Percentiles rank a stretch among this genome's conserved stretches.
These are phyloP conservation scores for Heliconius erato DNA, from an alignment of 2,888 invertebrate species.

Conservation along the genomic window DNA sequence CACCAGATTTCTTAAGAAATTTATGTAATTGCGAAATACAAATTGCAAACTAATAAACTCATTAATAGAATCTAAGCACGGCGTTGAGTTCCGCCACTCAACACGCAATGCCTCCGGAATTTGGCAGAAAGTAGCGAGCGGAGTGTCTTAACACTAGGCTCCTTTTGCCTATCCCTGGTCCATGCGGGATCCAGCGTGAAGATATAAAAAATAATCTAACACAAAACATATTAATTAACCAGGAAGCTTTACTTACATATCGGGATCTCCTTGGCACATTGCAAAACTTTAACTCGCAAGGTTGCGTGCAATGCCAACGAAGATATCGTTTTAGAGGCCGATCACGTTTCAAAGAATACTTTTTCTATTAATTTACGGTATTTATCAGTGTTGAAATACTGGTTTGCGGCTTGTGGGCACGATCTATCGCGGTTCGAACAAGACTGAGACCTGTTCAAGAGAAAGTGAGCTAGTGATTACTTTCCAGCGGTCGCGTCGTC, in stretches of 20 bases:
- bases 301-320: slow-evolving; percentile 51
- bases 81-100: no score
- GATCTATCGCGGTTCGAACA: slow-evolving; percentile 57
- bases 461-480: slow-evolving; percentile 80
- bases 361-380: slow-evolving; percentile 46
- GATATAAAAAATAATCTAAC: no score
- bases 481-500: slow-evolving; percentile 74
- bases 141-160: no score
- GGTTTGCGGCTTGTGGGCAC: slow-evolving; percentile 53
- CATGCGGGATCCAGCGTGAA: no score
- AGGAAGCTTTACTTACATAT: slow-evolving; percentile 37
- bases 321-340: slow-evolving; percentile 46
- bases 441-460: slow-evolving; percentile 71
- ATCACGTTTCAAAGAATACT: slow-evolving; percentile 44
- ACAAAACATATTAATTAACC: not conserved
- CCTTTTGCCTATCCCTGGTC: no score
- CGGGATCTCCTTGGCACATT: slow-evolving; percentile 53
- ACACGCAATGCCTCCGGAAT: no score
- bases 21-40: slow-evolving; percentile 41
- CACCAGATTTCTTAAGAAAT: slow-evolving; percentile 51
- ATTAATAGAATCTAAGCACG: not conserved
- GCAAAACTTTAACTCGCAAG: slow-evolving; percentile 57
- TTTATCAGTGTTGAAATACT: slow-evolving; percentile 34
- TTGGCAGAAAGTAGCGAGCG: no score
- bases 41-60: not conserved